Evolutionary conservation across 92 coral and sea anemone genomes (phyloP).

Genomic region (Paramuricea clavata): DNA sequence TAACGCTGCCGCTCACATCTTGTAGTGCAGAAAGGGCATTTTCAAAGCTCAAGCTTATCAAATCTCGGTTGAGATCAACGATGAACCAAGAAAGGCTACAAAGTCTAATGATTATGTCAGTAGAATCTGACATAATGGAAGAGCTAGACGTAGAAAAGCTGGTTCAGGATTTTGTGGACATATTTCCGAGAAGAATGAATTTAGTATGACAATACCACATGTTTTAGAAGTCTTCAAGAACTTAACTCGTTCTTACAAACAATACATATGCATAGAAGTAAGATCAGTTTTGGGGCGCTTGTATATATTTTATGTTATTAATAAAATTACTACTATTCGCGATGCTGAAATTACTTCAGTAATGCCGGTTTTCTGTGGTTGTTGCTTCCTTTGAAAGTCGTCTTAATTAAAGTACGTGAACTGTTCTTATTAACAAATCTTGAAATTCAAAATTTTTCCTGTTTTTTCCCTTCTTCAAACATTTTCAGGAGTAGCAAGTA

Average conservation of each 20-base stretch:
- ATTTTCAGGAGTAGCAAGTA: not conserved
- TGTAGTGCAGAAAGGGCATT: no score
- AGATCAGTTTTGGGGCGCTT: not conserved
- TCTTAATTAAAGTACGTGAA: no score
- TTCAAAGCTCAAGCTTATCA: no score
- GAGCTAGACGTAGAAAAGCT: conserved; percentile 16
- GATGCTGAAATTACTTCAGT: no score
- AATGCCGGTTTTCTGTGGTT: no score
- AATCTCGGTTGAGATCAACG: conserved; percentile 15
- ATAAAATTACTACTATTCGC: no score
- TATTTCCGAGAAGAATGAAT: conserved; percentile 19
- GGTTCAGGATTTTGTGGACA: conserved; percentile 29
- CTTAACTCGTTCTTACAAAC: conserved; percentile 16
- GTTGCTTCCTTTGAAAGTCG: no score
- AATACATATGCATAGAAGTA: not conserved
- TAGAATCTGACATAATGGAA: conserved; percentile 28
- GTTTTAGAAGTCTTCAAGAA: not conserved
- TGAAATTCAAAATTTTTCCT: no score
- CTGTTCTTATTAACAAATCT: no score
- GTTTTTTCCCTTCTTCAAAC: no score
- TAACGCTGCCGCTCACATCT: no score
- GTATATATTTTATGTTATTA: no score
- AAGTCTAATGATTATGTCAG: conserved; percentile 5
- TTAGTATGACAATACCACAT: conserved; percentile 15
- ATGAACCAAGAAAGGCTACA: conserved; percentile 33